Evolutionary conservation across 1,140 invertebrate genomes (phyloP).

Genomic region (Rhizoglyphus robini): DNA sequence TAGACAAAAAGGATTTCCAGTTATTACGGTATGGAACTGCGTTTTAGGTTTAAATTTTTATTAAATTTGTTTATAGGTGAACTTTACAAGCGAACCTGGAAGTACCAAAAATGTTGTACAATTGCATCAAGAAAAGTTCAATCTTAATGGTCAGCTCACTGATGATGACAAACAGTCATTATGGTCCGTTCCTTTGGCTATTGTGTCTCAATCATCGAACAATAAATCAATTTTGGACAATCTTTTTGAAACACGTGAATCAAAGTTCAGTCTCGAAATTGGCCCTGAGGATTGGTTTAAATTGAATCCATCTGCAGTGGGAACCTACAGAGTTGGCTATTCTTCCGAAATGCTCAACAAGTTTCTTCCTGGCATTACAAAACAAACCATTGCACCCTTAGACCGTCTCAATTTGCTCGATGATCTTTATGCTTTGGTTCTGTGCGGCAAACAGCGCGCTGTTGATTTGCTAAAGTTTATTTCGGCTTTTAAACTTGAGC

Average conservation of each 20-base stretch:
- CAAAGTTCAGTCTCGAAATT: slow-evolving; percentile 30
- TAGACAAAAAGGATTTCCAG: slow-evolving; percentile 77
- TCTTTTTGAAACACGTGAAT: slow-evolving; percentile 45
- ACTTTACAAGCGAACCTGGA: background rate
- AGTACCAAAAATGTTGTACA: slow-evolving; percentile 46
- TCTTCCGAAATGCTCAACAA: slow-evolving; percentile 56
- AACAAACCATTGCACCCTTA: slow-evolving; percentile 62
- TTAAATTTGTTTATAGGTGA: too few species aligned
- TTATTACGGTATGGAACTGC: slow-evolving; percentile 45
- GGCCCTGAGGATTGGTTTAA: slow-evolving; percentile 20
- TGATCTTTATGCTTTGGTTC: slow-evolving; percentile 49
- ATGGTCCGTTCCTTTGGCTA: slow-evolving; percentile 82
- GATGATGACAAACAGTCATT: slow-evolving; percentile 29
- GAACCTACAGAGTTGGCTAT: slow-evolving; percentile 62
- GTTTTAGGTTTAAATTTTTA: background rate
- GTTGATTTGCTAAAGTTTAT: slow-evolving; percentile 58
- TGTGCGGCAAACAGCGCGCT: slow-evolving; percentile 63
- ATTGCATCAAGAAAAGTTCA: slow-evolving; percentile 70
- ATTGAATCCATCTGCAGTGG: slow-evolving; percentile 37
- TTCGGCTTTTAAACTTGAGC: slow-evolving; percentile 63
- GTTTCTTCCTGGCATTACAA: slow-evolving; percentile 60
- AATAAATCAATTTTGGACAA: slow-evolving; percentile 43
- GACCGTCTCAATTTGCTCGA: slow-evolving; percentile 79
- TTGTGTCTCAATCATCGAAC: slow-evolving; percentile 57
- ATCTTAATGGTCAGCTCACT: slow-evolving; percentile 51